Evolutionary conservation across 1,140 invertebrate species (phyloP), one percentile per base, ranked within the genome.

Genomic region (Archegozetes longisetosus): DNA sequence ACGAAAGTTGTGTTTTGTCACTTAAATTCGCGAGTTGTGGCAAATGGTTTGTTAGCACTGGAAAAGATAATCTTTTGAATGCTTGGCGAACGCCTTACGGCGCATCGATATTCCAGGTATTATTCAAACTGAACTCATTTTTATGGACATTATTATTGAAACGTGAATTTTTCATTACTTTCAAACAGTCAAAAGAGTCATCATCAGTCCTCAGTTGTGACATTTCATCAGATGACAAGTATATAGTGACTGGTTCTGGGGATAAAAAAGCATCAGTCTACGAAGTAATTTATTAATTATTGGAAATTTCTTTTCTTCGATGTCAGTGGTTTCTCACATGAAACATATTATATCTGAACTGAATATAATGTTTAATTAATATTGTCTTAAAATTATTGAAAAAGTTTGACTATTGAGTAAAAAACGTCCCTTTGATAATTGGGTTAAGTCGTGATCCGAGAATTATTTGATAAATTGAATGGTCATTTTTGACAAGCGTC

Each of bases 191-290:
- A 46, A 97, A 97, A 75, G 95, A 98, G 78, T 92, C 89, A 28
- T 95, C 92, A 66, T 97, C 93, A 66, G 94, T 98, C 65, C 78
- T 98, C 61, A 94, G 90, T 75, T 98, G 94, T 79, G 95, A 98
- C 79, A 96, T 98, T 72, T 96, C 93, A 61, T 82, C 86, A 26
- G 94, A 98, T 74, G 94, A 98, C 76, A 95, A 94, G 73, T 97
- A 90, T 75, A 96, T 98, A 70, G 91, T 98, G 59, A 98, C 94
- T 53, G 95, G 95, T 59, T 96, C 91, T 17, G 94, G 94, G 49
- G 95, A 98, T 74, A 98, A 97, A 74, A 98, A 97, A 73, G 94
- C 94, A 58, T 96, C 92, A 62, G 84, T 98, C 58, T 98, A 98
- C 74, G 93, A 98, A 82, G 92, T 97, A 67, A 89, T 95, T 71